phyloP scores from a whole-genome alignment of 1,140 invertebrate species.

The Drosophila saltans region DNA sequence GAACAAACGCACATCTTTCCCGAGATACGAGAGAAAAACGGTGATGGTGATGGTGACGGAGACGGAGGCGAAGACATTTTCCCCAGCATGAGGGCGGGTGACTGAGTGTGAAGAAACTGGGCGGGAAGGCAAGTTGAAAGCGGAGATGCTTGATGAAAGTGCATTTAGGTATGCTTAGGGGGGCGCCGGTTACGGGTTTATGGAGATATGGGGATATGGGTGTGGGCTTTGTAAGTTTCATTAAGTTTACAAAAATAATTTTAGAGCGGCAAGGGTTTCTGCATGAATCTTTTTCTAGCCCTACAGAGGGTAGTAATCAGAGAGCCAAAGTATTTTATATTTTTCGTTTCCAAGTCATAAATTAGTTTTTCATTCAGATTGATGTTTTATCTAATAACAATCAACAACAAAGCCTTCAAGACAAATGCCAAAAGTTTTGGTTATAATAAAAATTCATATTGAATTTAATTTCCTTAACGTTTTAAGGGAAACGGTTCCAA shows the following conservation, averaged over 20 bases:
- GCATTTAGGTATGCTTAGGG: slow-evolving; percentile 3
- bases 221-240: not conserved
- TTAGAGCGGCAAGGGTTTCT: not conserved
- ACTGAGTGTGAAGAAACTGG: not conserved
- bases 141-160: slow-evolving; percentile 11
- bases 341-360: not conserved
- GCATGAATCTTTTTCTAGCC: not conserved
- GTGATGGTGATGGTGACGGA: not conserved
- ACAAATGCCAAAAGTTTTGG: no score
- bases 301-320: not conserved
- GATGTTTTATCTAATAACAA: no score
- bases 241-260: slow-evolving; percentile 5
- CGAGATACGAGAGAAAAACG: slow-evolving; percentile 2
- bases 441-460: no score
- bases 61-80: not conserved
- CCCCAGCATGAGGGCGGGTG: not conserved
- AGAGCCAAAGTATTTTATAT: not conserved
- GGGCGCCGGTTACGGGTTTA: not conserved
- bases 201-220: not conserved
- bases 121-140: not conserved
- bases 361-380: no score
- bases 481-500: no score
- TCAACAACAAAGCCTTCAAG: no score
- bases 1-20: slow-evolving; percentile 8
- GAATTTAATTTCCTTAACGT: no score